Evolutionary conservation across 1,140 invertebrate genomes (phyloP), one percentile per base, ranked within the genome.

Genomic region (Brachionus rubens): DNA sequence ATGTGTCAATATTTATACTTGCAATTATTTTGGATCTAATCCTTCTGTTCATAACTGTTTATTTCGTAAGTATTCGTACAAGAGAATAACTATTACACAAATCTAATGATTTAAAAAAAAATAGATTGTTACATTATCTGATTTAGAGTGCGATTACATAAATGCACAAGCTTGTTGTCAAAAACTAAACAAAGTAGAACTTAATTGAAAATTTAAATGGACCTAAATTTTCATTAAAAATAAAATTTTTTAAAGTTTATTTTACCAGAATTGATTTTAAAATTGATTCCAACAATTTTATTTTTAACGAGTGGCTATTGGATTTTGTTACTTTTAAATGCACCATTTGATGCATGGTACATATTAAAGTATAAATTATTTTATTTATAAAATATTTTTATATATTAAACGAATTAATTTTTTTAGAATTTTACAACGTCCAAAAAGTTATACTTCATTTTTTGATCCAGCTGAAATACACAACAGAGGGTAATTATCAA

Each of bases 131-230:
- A 72, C 68, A n/a, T 26, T 72, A 33, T 72, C 68, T 0, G 68
- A 72, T 72, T 40, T 72, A 21, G 68, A 72, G 30, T 72, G 68
- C 24, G 68, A 72, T 72, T 72, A 72, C 7, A 72, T 72, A 48
- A 72, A 72, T 40, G 68, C 68, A 5, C 21, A 5, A 19, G 41
- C 24, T 24, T 72, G 68, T 41, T 72, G 68, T 7, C 43, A 50
- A 40, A 72, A 72, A 50, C 50, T 72, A 50, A 72, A 72, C 33
- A 72, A 72, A 30, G 68, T 72, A 16, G 6, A 46, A 3, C 16
- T 9, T 2, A 56, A 6, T 28, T n/a, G 1, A 50, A 26, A 19
- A 19, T n/a, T n/a, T n/a, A n/a, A n/a, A n/a, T n/a, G n/a, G n/a
- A n/a, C n/a, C n/a, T n/a, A n/a, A n/a, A n/a, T n/a, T n/a, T n/a